Evolutionary conservation across 2,888 invertebrate species (phyloP), one percentile per base, ranked within the genome.

Genomic region (Ceramica pisi): DNA sequence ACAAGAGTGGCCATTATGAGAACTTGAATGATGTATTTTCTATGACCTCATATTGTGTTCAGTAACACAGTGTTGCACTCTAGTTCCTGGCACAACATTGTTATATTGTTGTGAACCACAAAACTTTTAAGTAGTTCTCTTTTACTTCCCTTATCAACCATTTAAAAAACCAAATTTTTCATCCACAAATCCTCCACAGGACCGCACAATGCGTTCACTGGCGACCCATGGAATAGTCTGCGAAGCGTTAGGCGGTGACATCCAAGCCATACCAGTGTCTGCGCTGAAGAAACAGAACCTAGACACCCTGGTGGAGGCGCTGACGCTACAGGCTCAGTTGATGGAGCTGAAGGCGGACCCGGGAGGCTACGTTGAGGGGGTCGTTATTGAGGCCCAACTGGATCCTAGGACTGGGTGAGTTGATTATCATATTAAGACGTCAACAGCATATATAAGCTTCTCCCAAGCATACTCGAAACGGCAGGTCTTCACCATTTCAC

Each of bases 231-330:
- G 98, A 9, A 95, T 99, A 14, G 96, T 98, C 38, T 97, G 98
- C 56, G 99, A 99, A 93, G 98, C 98, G 21, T 92, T 97, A 67
- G 99, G 99, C 0, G 99, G 99, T 0, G 99, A 99, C 76, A 96
- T 98, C 2, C 99, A 99, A 93, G 97, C 98, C 5, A 97, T 99
- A 67, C 97, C 98, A 0, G 97, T 99, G 75, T 99, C 99, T 0
- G 99, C 99, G 0, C 94, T 99, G 0, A 98, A 98, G 92, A 97
- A 97, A 69, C 97, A 97, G 7, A 98, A 99, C 92, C 93, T 99
- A 41, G 96, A 97, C 68, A 94, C 97, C 1, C 94, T 99, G 65
- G 97, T 98, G 62, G 99, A 99, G 87, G 98, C 99, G 0, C 97
- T 99, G 65, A 96, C 97, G 16, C 94, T 97, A 8, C 98, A 98